Conservation (phyloP, 2,113 vertebrate species). For the Reinhardtius hippoglossoides region DNA sequence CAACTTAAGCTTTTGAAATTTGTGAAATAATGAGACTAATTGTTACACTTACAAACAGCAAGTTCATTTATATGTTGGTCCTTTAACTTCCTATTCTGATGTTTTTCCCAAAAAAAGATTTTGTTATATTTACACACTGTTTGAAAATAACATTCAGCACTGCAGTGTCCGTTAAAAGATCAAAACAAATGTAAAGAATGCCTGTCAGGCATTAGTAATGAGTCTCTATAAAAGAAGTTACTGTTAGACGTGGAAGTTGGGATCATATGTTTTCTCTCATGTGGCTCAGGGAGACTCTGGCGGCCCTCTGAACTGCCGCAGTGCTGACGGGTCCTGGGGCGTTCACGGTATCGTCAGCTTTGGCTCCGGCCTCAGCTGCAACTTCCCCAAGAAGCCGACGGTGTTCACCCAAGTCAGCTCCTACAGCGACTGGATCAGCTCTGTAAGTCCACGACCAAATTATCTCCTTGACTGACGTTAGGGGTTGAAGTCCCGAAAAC, state of each 20-base stretch:
- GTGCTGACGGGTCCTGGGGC: conserved; percentile 76
- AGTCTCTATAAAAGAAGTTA: neutral
- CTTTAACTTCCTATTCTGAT: too few species aligned
- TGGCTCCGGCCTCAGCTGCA: conserved; percentile 84
- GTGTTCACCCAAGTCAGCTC: conserved; percentile 90
- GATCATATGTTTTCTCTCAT: conserved; percentile 6
- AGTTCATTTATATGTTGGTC: too few species aligned
- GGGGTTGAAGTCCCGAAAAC: too few species aligned
- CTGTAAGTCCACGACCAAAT: conserved; percentile 75
- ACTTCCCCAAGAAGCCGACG: conserved; percentile 85
- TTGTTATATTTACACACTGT: too few species aligned
- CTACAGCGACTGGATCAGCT: conserved; percentile 87
- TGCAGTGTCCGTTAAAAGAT: too few species aligned
- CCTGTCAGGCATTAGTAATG: neutral
- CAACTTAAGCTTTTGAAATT: too few species aligned
- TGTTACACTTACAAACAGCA: too few species aligned
- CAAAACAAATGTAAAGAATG: too few species aligned
- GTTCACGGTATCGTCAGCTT: conserved; percentile 93
- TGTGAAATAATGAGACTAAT: too few species aligned
- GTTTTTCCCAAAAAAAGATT: too few species aligned
- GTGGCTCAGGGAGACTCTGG: conserved; percentile 90
- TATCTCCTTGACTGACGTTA: too few species aligned
- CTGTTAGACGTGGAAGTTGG: neutral
- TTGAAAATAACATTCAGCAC: too few species aligned
- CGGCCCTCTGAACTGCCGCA: conserved; percentile 90